Percentiles rank a stretch among this genome's conserved stretches.
phyloP scores from a whole-genome alignment of 2,888 invertebrate species.

The Tipula vernalis region DNA sequence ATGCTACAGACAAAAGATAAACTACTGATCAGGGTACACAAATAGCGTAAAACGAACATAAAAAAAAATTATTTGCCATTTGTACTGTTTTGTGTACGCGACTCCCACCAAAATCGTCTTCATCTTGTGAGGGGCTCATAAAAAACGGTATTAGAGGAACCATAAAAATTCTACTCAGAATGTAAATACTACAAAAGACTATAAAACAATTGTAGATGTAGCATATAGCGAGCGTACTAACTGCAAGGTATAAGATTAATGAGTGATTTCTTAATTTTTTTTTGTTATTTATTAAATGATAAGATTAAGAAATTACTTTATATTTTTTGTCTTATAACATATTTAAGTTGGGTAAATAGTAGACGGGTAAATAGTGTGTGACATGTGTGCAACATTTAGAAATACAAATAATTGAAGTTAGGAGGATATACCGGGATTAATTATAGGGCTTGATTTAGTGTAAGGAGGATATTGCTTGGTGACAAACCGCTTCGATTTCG shows the following conservation, averaged over 20 bases:
- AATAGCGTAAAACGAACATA: not conserved
- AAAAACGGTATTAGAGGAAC: not conserved
- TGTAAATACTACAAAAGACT: not conserved
- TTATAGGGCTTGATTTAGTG: not conserved
- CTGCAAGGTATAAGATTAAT: slow-evolving; percentile 4
- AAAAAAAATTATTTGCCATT: not conserved
- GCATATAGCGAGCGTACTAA: not conserved
- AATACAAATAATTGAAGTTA: not conserved
- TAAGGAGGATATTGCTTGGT: not conserved
- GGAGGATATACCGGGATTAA: not conserved
- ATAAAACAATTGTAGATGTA: not conserved
- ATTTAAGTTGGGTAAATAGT: not conserved
- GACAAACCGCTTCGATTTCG: not conserved
- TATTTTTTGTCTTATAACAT: not conserved
- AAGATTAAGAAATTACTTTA: not conserved
- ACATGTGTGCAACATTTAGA: not conserved
- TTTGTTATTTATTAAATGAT: not conserved
- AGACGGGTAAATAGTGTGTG: not conserved
- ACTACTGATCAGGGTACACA: not conserved
- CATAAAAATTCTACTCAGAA: not conserved
- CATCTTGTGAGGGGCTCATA: not conserved
- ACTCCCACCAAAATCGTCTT: not conserved
- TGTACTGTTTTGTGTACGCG: not conserved
- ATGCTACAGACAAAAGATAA: not conserved
- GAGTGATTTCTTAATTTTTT: not conserved